Percentiles rank a stretch among this genome's conserved stretches.
phyloP scores from a whole-genome alignment of 1,140 invertebrate genomes.

The Danaus plexippus region DNA sequence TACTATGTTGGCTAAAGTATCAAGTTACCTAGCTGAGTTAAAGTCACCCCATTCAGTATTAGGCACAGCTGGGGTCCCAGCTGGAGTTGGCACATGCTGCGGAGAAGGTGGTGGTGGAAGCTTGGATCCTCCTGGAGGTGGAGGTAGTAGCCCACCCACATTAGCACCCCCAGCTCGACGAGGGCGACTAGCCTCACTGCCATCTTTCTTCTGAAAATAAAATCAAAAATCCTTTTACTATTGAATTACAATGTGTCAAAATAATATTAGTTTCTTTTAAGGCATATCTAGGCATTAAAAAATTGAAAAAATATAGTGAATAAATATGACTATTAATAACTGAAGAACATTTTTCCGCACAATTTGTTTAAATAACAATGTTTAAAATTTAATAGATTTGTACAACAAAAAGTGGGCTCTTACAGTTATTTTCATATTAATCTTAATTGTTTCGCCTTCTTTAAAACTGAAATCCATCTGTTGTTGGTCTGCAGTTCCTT shows the following conservation, averaged over 20 bases:
- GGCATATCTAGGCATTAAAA: no score
- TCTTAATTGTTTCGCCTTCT: slow-evolving; percentile 98
- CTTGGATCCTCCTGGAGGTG: slow-evolving; percentile 84
- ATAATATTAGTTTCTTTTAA: no score
- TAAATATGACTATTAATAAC: no score
- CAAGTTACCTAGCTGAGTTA: slow-evolving; percentile 75
- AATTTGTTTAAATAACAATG: no score
- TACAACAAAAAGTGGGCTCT: slow-evolving; percentile 37
- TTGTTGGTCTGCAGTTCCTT: slow-evolving; percentile 81
- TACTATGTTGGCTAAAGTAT: no score
- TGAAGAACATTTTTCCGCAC: no score
- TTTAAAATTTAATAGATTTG: no score
- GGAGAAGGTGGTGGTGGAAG: slow-evolving; percentile 79
- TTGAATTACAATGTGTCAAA: background rate
- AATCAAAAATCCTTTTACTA: slow-evolving; percentile 13
- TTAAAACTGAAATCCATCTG: slow-evolving; percentile 97
- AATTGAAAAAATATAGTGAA: no score
- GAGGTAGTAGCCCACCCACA: slow-evolving; percentile 81
- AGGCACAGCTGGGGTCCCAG: slow-evolving; percentile 64
- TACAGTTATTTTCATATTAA: slow-evolving; percentile 98
- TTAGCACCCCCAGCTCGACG: slow-evolving; percentile 73
- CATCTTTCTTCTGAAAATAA: slow-evolving; percentile 86
- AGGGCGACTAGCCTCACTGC: slow-evolving; percentile 76
- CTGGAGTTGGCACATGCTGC: slow-evolving; percentile 75
- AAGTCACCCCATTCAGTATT: slow-evolving; percentile 85